Base-by-base conservation (phyloP, 2,797 vertebrate genomes). In the Dallia pectoralis region DNA sequence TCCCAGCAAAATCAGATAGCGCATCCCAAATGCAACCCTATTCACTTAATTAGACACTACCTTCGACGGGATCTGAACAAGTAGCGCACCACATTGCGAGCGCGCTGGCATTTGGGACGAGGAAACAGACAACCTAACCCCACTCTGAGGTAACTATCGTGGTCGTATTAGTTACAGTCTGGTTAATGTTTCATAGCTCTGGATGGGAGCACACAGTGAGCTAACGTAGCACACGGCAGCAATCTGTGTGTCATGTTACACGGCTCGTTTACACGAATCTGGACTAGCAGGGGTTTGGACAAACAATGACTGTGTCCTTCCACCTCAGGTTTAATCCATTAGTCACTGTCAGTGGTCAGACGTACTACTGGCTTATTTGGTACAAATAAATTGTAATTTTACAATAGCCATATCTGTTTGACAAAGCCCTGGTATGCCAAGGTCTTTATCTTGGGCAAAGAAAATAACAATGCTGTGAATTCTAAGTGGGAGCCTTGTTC, bases 161-260 rank as follows among this genome's bases (percentile, higher is more conserved):
- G 70, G 79, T 40, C 89, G 85, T 89, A 89, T 92, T 81, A 81
- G 87, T 93, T 92, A 88, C 93, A 88, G 78, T 78, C 48, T 87
- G 73, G 86, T 94, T 73, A 93, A 94, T 89, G 85, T 93, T 94
- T 94, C 82, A 94, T 91, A 84, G 56, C 68, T 78, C 88, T 89
- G 92, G 89, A 93, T 90, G 90, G 85, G 84, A 73, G 85, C 85
- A 86, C 83, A 87, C 87, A 83, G 51, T 59, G 7, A 90, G 85
- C 86, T 87, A 83, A 79, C 80, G 89, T 77, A 87, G 87, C 89
- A 83, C 83, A 86, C 75, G 88, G 89, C 87, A 91, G 89, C 91
- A 92, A 93, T 89, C 83, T 83, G 77, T 88, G 91, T 94, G 91
- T 94, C 89, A 84, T 87, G 88, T 94, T 94, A 92, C 91, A 83